Conservation (phyloP, 2,797 vertebrate genomes). For the Smutsia temminckii region DNA sequence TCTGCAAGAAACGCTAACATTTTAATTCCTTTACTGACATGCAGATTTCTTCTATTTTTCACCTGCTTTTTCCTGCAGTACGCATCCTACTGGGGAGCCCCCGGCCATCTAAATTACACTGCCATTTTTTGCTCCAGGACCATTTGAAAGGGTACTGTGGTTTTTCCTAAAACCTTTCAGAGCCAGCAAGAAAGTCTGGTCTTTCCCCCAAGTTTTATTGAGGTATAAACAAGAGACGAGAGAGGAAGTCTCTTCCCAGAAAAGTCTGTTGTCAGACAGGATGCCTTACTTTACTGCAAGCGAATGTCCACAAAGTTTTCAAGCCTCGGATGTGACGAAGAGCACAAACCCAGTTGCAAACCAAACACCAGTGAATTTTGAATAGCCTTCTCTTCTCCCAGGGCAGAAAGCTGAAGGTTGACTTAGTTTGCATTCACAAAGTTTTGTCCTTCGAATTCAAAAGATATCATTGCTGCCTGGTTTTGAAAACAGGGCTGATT, state of each 20-base stretch:
- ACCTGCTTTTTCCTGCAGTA: not conserved
- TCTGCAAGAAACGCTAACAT: constrained; percentile 17
- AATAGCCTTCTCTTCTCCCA: not conserved
- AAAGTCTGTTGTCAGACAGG: constrained; percentile 13
- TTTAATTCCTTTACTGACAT: not conserved
- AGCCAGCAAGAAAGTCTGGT: not conserved
- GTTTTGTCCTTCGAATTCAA: constrained; percentile 52
- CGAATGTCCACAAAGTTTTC: not conserved
- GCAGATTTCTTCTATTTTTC: not conserved
- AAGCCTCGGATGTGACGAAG: not conserved
- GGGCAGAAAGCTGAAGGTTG: not conserved
- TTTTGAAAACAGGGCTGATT: constrained; percentile 40
- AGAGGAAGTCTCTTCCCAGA: not conserved
- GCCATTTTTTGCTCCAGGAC: not conserved
- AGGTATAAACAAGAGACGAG: not conserved
- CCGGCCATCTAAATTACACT: not conserved
- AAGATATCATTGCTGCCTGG: constrained; percentile 52
- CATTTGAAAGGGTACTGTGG: not conserved
- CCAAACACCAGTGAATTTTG: not conserved
- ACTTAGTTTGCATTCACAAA: constrained; percentile 30
- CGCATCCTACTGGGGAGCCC: not conserved
- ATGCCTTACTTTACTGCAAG: not conserved
- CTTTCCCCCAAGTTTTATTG: not conserved
- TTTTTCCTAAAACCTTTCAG: not conserved
- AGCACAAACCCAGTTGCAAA: constrained; percentile 46